A percentile compares a stretch with the other conserved stretches of the same genome.
phyloP scores from a whole-genome alignment of 2,888 invertebrate genomes.

The Nymphalis c-album region DNA sequence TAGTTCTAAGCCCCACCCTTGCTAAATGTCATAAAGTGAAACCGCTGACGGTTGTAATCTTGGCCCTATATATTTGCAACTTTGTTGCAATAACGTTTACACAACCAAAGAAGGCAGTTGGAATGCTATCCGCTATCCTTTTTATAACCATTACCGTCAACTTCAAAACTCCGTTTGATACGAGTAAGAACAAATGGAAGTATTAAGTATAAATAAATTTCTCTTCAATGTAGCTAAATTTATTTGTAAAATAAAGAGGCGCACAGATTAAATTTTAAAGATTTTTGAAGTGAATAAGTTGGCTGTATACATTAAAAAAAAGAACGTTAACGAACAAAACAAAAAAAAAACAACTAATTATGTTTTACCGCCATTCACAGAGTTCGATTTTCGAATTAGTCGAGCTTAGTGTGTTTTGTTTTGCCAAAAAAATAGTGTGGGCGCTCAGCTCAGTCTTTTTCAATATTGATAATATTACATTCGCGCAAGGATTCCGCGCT shows the following conservation, averaged over 20 bases:
- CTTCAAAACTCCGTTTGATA: slow-evolving; percentile 27
- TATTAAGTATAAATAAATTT: neutral
- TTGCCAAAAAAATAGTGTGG: neutral
- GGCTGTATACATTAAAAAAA: too few species aligned
- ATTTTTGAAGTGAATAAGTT: too few species aligned
- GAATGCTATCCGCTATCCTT: slow-evolving; percentile 52
- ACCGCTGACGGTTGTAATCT: slow-evolving; percentile 41
- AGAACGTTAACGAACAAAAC: neutral
- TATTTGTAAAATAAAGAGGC: neutral
- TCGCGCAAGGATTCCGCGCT: slow-evolving; percentile 14
- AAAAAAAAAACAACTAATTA: neutral
- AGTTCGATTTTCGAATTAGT: neutral
- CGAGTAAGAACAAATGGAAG: slow-evolving; percentile 6
- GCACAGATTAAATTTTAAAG: too few species aligned
- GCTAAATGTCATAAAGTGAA: neutral
- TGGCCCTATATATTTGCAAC: slow-evolving; percentile 50
- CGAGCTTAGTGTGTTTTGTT: neutral
- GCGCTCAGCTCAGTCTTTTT: slow-evolving; percentile 11
- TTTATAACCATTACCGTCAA: slow-evolving; percentile 38
- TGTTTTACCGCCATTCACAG: neutral
- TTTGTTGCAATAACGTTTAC: slow-evolving; percentile 50
- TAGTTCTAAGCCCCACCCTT: neutral
- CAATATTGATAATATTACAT: slow-evolving; percentile 29
- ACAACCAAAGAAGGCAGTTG: slow-evolving; percentile 47
- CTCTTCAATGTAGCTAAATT: neutral